These are phyloP conservation scores for Hypsopygia costalis DNA, from an alignment of 2,888 invertebrate genomes.

Conservation along the genomic window DNA sequence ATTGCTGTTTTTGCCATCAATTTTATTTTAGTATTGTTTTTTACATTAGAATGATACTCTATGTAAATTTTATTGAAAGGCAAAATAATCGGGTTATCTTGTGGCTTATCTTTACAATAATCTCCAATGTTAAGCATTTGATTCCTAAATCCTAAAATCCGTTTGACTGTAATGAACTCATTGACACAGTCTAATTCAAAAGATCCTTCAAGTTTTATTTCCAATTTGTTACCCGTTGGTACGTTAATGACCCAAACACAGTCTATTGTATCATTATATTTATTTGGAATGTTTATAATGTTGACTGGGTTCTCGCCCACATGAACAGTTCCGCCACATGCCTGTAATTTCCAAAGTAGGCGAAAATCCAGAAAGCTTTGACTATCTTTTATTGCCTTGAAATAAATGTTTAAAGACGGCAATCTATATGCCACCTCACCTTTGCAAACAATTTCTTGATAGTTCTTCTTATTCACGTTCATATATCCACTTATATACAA, in stretches of 20 bases:
- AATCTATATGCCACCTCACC: slow-evolving; percentile 38
- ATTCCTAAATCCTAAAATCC: slow-evolving; percentile 62
- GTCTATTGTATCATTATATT: slow-evolving; percentile 71
- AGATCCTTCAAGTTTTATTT: background rate
- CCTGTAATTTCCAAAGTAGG: slow-evolving; percentile 48
- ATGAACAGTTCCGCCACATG: slow-evolving; percentile 84
- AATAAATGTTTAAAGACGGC: slow-evolving; percentile 39
- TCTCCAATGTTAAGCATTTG: slow-evolving; percentile 80
- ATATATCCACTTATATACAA: slow-evolving; percentile 27
- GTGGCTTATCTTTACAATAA: slow-evolving; percentile 81
- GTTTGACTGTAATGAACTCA: slow-evolving; percentile 40
- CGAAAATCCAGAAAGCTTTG: slow-evolving; percentile 56
- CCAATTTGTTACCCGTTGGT: slow-evolving; percentile 48
- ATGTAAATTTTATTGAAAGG: slow-evolving; percentile 81
- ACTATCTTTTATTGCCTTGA: slow-evolving; percentile 41
- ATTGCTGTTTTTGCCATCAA: slow-evolving; percentile 36
- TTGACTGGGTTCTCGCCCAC: slow-evolving; percentile 37
- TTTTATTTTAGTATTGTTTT: slow-evolving; percentile 39
- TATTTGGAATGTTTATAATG: slow-evolving; percentile 57
- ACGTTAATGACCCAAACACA: slow-evolving; percentile 49
- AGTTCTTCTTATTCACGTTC: background rate
- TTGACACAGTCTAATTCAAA: slow-evolving; percentile 45
- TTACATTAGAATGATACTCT: slow-evolving; percentile 84
- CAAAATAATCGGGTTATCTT: slow-evolving; percentile 60
- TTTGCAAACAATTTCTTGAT: slow-evolving; percentile 20